Conservation (phyloP, 2,113 vertebrate species). For the Perca schrenkii region DNA sequence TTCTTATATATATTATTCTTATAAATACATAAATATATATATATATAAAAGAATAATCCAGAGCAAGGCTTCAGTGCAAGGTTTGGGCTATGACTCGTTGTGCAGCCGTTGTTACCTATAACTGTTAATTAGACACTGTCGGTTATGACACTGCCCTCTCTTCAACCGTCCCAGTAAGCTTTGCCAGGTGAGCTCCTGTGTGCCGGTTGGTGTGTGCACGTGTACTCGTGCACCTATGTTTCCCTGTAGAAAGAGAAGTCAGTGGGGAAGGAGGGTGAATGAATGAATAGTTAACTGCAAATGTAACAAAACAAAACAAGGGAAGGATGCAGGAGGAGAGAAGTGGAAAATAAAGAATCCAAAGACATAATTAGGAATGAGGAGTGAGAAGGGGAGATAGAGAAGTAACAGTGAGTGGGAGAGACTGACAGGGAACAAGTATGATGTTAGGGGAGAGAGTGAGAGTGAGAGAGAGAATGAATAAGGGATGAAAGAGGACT, state of each 20-base stretch:
- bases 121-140: constrained; percentile 36
- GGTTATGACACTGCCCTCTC: constrained; percentile 21
- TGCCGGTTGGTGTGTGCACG: background rate
- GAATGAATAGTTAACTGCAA: constrained; percentile 58
- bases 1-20: too few species aligned
- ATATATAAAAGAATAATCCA: too few species aligned
- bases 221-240: background rate
- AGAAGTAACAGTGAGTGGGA: constrained; percentile 18
- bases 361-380: constrained; percentile 40
- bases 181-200: constrained; percentile 1
- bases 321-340: constrained; percentile 8
- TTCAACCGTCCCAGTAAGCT: constrained; percentile 14
- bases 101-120: constrained; percentile 16
- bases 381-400: background rate
- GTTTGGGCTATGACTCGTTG: constrained; percentile 28
- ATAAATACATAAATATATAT: too few species aligned
- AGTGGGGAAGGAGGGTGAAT: constrained; percentile 2
- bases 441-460: constrained; percentile 20
- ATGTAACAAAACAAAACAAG: constrained; percentile 23
- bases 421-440: constrained; percentile 28
- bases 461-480: background rate
- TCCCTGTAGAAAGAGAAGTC: constrained; percentile 35
- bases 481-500: constrained; percentile 40
- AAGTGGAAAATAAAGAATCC: background rate
- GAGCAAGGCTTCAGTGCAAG: background rate